A percentile compares a stretch with the other conserved stretches of the same genome.
These are phyloP conservation scores for Daktulosphaira vitifoliae DNA, from an alignment of 1,140 invertebrate genomes.

Conservation along the genomic window DNA sequence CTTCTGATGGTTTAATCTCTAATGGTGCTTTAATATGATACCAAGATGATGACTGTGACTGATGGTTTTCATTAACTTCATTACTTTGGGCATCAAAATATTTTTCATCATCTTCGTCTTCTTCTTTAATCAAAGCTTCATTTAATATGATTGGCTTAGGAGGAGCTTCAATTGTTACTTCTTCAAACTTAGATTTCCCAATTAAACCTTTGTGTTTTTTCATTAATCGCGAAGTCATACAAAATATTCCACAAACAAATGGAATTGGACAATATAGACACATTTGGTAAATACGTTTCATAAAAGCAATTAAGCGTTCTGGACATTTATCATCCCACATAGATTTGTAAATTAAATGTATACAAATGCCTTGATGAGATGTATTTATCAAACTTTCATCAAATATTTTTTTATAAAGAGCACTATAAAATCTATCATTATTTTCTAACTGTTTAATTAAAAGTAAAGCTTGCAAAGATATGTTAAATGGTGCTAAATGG, in stretches of 20 bases:
- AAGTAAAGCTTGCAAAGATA: slow-evolving; percentile 76
- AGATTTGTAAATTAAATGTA: slow-evolving; percentile 81
- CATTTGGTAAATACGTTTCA: slow-evolving; percentile 79
- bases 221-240: slow-evolving; percentile 64
- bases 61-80: neutral
- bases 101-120: slow-evolving; percentile 44
- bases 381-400: slow-evolving; percentile 65
- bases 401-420: slow-evolving; percentile 78
- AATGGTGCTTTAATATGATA: slow-evolving; percentile 26
- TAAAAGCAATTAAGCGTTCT: slow-evolving; percentile 67
- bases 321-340: slow-evolving; percentile 67
- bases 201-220: slow-evolving; percentile 33
- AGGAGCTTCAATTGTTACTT: slow-evolving; percentile 10
- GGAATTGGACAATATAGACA: slow-evolving; percentile 49
- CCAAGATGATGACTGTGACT: slow-evolving; percentile 31
- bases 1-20: slow-evolving; percentile 41
- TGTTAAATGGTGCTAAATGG: slow-evolving; percentile 71
- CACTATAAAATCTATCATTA: slow-evolving; percentile 69
- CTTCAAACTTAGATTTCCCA: slow-evolving; percentile 32
- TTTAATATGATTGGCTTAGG: neutral
- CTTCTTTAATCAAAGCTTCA: slow-evolving; percentile 29
- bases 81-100: slow-evolving; percentile 41
- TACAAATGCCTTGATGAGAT: slow-evolving; percentile 68
- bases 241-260: slow-evolving; percentile 67
- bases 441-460: slow-evolving; percentile 74